These are phyloP conservation scores for Nannospalax galili DNA, from an alignment of 2,113 vertebrate species.

Conservation along the genomic window DNA sequence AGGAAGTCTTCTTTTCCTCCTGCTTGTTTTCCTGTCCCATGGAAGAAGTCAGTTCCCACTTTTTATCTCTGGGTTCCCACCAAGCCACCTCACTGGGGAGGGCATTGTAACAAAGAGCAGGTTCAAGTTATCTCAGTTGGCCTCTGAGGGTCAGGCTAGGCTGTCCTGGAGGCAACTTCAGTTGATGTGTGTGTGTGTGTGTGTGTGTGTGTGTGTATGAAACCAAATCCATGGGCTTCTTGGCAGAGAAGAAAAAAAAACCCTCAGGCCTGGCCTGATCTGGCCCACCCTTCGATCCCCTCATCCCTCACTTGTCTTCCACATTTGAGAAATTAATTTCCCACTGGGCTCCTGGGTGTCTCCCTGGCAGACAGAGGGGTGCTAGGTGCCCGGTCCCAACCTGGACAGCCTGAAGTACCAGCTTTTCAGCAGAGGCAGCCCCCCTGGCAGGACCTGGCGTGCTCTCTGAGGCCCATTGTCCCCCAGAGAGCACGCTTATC, in stretches of 20 bases:
- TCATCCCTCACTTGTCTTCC: neutral
- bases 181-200: rapidly evolving
- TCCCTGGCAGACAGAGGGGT: neutral
- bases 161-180: constrained; percentile 46
- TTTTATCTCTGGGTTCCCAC: constrained; percentile 94
- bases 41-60: constrained; percentile 82
- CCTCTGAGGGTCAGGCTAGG: constrained; percentile 86
- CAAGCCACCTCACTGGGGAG: constrained; percentile 86
- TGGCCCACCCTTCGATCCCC: neutral
- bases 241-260: neutral
- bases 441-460: constrained; percentile 4
- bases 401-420: neutral
- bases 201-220: too few species aligned
- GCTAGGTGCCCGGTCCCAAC: neutral
- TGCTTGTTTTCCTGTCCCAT: constrained; percentile 87
- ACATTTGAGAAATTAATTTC: constrained; percentile 57
- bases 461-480: constrained; percentile 67
- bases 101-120: constrained; percentile 94
- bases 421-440: neutral
- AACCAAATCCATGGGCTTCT: constrained; percentile 18
- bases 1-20: constrained; percentile 88
- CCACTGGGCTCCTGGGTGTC: neutral
- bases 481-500: constrained; percentile 69
- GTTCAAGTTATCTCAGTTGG: constrained; percentile 89
- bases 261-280: neutral